Evolutionary conservation across 2,113 vertebrate genomes (phyloP).

Genomic region (Xiphophorus hellerii): DNA sequence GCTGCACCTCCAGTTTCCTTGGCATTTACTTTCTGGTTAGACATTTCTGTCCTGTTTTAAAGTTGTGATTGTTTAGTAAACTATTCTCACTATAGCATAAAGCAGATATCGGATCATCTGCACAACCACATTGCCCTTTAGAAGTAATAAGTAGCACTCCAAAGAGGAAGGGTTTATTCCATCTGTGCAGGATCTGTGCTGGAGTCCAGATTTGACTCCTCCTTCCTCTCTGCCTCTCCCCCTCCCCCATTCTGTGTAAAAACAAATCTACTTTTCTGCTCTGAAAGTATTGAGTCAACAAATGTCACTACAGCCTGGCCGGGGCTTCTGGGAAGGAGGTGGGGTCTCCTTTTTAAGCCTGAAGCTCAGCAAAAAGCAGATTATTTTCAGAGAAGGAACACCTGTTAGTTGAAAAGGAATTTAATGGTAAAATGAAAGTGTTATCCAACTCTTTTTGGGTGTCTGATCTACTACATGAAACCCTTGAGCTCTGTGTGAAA

Average conservation of each 20-base stretch:
- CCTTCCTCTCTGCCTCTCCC: constrained; percentile 57
- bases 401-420: constrained; percentile 70
- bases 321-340: constrained; percentile 69
- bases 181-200: constrained; percentile 44
- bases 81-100: not conserved
- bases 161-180: constrained; percentile 25
- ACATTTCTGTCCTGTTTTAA: not conserved
- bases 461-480: not conserved
- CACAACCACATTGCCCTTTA: not conserved
- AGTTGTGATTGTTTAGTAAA: not conserved
- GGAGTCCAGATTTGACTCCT: constrained; percentile 54
- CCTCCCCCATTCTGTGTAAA: constrained; percentile 77
- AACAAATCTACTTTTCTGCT: constrained; percentile 83
- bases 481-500: not conserved
- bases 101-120: not conserved
- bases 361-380: constrained; percentile 71
- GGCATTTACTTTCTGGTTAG: not conserved
- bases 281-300: constrained; percentile 83
- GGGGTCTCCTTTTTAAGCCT: constrained; percentile 75
- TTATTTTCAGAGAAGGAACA: constrained; percentile 79
- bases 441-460: not conserved
- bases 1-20: not conserved
- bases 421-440: constrained; percentile 31
- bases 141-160: not conserved
- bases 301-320: constrained; percentile 76